Percentiles rank a stretch among this genome's conserved stretches.
These are phyloP conservation scores for Eupelmus urozonus DNA, from an alignment of 2,888 invertebrate species.

Conservation along the genomic window DNA sequence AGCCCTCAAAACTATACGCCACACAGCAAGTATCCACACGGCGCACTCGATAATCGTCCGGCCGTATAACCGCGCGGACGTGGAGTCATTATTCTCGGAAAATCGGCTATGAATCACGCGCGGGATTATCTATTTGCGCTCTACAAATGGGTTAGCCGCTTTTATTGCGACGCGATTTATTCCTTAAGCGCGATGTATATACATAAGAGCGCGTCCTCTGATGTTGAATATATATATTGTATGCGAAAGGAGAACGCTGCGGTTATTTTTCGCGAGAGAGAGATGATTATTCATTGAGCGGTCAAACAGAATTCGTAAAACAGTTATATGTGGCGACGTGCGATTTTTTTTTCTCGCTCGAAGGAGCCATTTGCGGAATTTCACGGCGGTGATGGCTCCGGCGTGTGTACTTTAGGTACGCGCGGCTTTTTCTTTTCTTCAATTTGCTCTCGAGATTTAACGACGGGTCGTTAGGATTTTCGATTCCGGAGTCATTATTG, in stretches of 20 bases:
- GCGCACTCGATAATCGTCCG: conserved; percentile 49
- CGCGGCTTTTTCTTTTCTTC: too few species aligned
- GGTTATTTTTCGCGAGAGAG: neutral
- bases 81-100: conserved; percentile 55
- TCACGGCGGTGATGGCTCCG: neutral
- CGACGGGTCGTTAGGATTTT: too few species aligned
- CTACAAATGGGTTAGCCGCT: conserved; percentile 45
- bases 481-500: too few species aligned
- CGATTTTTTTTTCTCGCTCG: too few species aligned
- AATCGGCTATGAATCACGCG: conserved; percentile 54
- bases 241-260: too few species aligned
- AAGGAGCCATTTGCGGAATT: too few species aligned
- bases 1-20: neutral
- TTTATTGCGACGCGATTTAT: conserved; percentile 31
- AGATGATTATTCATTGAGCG: conserved; percentile 29
- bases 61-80: conserved; percentile 44
- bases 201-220: too few species aligned
- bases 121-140: conserved; percentile 55
- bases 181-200: too few species aligned
- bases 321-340: too few species aligned
- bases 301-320: neutral
- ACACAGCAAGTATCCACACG: neutral
- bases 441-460: too few species aligned
- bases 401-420: neutral
- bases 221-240: too few species aligned